Evolutionary conservation across 1,140 invertebrate species (phyloP).

Genomic region (Drosophila arawakana): DNA sequence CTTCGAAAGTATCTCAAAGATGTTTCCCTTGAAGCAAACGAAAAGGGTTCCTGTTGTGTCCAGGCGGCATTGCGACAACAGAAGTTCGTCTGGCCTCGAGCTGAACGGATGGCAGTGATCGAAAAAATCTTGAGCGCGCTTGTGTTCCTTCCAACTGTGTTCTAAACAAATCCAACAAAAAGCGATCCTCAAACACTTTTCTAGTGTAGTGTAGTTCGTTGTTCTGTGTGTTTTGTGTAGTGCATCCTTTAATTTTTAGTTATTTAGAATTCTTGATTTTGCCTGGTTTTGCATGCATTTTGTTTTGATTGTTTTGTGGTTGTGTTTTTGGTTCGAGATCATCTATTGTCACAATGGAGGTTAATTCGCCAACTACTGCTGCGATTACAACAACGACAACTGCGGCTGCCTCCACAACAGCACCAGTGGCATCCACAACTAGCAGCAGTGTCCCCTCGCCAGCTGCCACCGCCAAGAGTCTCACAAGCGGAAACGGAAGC

Average conservation of each 20-base stretch:
- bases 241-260: constrained; percentile 31
- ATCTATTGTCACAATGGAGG: constrained; percentile 49
- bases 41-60: constrained; percentile 72
- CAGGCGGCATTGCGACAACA: constrained; percentile 51
- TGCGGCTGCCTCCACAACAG: constrained; percentile 18
- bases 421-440: constrained; percentile 29
- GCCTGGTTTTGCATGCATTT: constrained; percentile 64
- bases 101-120: constrained; percentile 75
- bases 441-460: constrained; percentile 46
- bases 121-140: constrained; percentile 42
- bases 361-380: constrained; percentile 56
- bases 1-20: constrained; percentile 54
- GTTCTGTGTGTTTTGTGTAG: not conserved
- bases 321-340: constrained; percentile 42
- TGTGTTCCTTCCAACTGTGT: constrained; percentile 25
- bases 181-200: not conserved
- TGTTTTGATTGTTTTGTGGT: constrained; percentile 56
- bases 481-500: constrained; percentile 42
- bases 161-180: constrained; percentile 8
- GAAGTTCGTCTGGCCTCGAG: constrained; percentile 82
- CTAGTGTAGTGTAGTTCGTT: constrained; percentile 36
- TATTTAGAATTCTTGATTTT: not conserved
- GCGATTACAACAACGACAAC: constrained; percentile 25
- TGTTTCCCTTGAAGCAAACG: constrained; percentile 68
- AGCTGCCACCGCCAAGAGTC: constrained; percentile 40